phyloP scores from a whole-genome alignment of 1,140 invertebrate genomes.

The Mylabris phalerata region DNA sequence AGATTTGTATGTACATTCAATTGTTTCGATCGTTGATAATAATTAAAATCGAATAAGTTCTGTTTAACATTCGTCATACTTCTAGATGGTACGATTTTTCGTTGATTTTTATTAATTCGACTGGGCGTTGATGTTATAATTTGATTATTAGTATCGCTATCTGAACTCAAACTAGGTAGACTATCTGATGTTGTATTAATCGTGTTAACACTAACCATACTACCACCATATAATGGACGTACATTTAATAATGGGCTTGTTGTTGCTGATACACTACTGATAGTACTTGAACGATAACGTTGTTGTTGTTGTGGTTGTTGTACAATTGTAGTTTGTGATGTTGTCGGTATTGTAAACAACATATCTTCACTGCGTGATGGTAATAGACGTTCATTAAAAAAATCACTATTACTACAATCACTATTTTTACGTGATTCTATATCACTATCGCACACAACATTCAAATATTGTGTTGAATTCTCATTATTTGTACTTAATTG shows the following conservation, averaged over 20 bases:
- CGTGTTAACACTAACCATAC: conserved; percentile 49
- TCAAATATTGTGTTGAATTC: conserved; percentile 47
- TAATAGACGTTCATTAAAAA: conserved; percentile 46
- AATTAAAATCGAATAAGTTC: conserved; percentile 43
- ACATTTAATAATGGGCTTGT: conserved; percentile 59
- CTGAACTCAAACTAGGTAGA: conserved; percentile 53
- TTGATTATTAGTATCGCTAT: conserved; percentile 45
- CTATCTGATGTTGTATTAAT: conserved; percentile 50
- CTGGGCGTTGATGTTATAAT: not conserved
- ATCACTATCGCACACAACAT: conserved; percentile 40
- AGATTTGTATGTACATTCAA: conserved; percentile 35
- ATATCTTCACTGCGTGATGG: conserved; percentile 69
- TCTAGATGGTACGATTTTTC: conserved; percentile 35
- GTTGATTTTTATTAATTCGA: conserved; percentile 11
- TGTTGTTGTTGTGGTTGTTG: conserved; percentile 23
- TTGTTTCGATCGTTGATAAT: conserved; percentile 24
- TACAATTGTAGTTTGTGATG: conserved; percentile 8
- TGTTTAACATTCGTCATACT: conserved; percentile 41
- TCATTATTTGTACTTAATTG: conserved; percentile 54
- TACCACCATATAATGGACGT: conserved; percentile 54
- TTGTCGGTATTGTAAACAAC: conserved; percentile 50
- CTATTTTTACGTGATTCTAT: conserved; percentile 55
- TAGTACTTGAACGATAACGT: conserved; percentile 44
- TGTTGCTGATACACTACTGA: conserved; percentile 55
- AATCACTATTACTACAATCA: conserved; percentile 51